Conservation (phyloP, 2,797 vertebrate genomes). For the Sarcophilus harrisii region DNA sequence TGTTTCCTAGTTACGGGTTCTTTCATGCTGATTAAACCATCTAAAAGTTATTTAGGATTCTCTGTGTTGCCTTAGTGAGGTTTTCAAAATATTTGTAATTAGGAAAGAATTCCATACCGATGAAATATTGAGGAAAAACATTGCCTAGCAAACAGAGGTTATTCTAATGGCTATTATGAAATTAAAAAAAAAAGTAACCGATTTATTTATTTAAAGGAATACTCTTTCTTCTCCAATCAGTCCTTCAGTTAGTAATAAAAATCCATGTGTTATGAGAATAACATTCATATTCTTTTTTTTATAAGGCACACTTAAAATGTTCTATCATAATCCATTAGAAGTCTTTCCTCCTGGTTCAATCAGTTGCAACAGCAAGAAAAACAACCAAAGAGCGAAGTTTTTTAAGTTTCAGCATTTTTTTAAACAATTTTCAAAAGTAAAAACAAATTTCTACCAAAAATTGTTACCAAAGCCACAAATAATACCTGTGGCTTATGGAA, state of each 20-base stretch:
- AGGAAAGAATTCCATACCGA: neutral
- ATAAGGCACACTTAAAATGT: neutral
- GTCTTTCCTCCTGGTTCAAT: neutral
- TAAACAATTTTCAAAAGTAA: neutral
- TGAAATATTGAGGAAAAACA: neutral
- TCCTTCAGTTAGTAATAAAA: slow-evolving; percentile 25
- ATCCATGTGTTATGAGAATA: neutral
- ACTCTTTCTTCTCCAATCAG: neutral
- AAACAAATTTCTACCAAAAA: too few relatives aligned
- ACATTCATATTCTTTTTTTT: neutral
- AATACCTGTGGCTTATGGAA: too few relatives aligned
- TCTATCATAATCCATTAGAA: slow-evolving; percentile 21
- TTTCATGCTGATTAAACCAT: neutral
- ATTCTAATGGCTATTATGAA: neutral
- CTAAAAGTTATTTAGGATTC: neutral
- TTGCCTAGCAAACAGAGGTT: neutral
- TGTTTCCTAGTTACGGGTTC: neutral
- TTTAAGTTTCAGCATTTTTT: neutral
- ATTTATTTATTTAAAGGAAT: neutral
- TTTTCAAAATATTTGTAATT: slow-evolving; percentile 1
- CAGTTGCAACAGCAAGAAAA: neutral
- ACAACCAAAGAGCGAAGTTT: neutral
- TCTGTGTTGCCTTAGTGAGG: neutral
- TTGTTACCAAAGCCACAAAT: too few relatives aligned
- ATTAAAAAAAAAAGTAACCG: neutral